phyloP scores from a whole-genome alignment of 35 echinoderm and acorn worm genomes.

The Apostichopus californicus region DNA sequence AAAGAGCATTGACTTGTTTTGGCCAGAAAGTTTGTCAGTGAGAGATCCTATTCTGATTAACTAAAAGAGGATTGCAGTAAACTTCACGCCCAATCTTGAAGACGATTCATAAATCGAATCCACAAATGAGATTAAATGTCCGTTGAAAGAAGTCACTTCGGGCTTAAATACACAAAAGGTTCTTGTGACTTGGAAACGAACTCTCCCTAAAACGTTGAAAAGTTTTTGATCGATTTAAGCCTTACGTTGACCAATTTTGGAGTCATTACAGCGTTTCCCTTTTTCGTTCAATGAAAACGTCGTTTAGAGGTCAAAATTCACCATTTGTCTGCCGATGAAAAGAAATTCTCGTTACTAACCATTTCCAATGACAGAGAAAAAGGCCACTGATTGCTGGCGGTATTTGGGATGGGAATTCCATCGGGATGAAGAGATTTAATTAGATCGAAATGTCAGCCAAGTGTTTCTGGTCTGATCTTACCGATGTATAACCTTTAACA shows the following conservation, averaged over 20 bases:
- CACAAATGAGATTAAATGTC: no score
- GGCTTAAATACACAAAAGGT: no score
- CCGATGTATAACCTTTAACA: not conserved
- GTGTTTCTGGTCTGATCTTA: not conserved
- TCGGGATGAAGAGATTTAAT: slow-evolving; percentile 1
- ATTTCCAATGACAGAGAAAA: not conserved
- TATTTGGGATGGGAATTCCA: not conserved
- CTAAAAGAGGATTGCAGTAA: no score
- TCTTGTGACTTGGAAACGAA: no score
- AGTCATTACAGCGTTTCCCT: not conserved
- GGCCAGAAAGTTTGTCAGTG: no score
- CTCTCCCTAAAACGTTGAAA: no score
- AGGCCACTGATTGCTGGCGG: not conserved
- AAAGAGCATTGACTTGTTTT: no score
- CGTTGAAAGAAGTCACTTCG: no score
- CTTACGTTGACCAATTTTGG: not conserved
- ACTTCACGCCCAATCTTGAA: no score
- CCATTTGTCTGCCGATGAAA: not conserved
- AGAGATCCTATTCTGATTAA: no score
- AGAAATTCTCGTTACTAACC: not conserved
- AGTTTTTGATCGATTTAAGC: no score
- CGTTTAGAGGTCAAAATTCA: not conserved
- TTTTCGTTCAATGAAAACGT: not conserved
- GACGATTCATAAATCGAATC: no score
- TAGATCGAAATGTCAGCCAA: not conserved